A percentile compares a stretch with the other conserved stretches of the same genome.
Evolutionary conservation across 2,113 vertebrate genomes (phyloP).

Genomic region (Cottus gobio): DNA sequence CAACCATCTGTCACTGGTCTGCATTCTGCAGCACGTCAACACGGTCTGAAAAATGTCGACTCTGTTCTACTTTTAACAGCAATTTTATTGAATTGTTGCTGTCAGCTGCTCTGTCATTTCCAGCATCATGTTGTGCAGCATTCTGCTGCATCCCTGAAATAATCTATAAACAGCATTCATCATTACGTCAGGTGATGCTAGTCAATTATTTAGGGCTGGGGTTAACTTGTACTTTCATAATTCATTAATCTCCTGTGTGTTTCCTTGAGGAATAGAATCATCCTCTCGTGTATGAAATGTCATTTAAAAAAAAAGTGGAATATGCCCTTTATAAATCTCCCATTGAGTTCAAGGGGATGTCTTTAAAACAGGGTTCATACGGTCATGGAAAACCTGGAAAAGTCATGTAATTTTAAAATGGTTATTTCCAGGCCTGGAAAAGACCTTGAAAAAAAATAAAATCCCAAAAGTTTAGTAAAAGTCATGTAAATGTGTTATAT

Average conservation of each 20-base stretch:
- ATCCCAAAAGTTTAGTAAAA: too few species aligned
- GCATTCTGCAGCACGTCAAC: constrained; percentile 16
- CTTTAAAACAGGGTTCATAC: too few species aligned
- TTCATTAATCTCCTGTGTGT: not conserved
- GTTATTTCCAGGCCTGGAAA: too few species aligned
- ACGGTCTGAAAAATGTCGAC: not conserved
- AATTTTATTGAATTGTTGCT: not conserved
- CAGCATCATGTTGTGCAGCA: constrained; percentile 4
- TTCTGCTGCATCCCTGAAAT: not conserved
- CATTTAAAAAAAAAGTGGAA: not conserved
- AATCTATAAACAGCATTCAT: not conserved
- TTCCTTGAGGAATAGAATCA: not conserved
- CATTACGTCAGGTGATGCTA: not conserved
- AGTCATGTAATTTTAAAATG: too few species aligned
- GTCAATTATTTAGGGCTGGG: not conserved
- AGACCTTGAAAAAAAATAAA: too few species aligned
- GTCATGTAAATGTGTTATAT: too few species aligned
- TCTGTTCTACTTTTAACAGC: not conserved
- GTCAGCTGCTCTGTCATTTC: not conserved
- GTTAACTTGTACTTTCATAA: not conserved
- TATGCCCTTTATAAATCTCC: not conserved
- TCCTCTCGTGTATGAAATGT: not conserved
- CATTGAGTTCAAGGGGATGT: not conserved
- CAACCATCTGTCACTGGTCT: constrained; percentile 35
- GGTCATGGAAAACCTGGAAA: too few species aligned